phyloP scores from a whole-genome alignment of 2,797 vertebrate species.

The Lagodon rhomboides region DNA sequence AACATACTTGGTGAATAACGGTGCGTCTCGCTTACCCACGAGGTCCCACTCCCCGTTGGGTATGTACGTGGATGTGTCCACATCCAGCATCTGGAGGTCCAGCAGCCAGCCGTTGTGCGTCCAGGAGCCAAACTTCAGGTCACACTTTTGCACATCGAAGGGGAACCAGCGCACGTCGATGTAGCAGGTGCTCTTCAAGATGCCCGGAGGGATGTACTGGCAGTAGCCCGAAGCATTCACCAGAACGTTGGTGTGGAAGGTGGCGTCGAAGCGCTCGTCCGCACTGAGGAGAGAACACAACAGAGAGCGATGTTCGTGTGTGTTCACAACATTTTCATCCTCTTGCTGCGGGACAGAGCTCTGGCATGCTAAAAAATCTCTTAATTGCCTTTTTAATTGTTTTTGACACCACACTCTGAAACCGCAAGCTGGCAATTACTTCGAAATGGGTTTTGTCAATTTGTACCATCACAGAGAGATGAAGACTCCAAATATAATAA shows the following conservation, averaged over 20 bases:
- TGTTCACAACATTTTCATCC: background rate
- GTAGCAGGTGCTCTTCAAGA: constrained; percentile 91
- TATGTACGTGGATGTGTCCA: constrained; percentile 93
- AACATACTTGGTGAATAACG: constrained; percentile 2
- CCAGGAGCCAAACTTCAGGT: constrained; percentile 95
- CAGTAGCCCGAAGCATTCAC: constrained; percentile 92
- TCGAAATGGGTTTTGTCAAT: constrained; percentile 17
- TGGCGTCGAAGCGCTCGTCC: constrained; percentile 94
- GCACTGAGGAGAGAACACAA: constrained; percentile 80
- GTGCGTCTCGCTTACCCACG: constrained; percentile 85
- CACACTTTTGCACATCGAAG: constrained; percentile 93
- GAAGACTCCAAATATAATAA: background rate
- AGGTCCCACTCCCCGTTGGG: constrained; percentile 96
- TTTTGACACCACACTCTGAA: background rate
- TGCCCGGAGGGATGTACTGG: constrained; percentile 93
- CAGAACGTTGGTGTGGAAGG: constrained; percentile 95
- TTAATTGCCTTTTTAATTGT: constrained; percentile 16
- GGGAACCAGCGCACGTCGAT: constrained; percentile 96
- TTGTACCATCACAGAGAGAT: background rate
- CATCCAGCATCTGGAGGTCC: constrained; percentile 93
- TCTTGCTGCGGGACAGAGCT: background rate
- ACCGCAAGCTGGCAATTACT: background rate
- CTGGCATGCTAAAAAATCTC: background rate
- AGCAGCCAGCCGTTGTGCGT: constrained; percentile 94
- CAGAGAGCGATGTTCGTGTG: background rate